Evolutionary conservation across 2,797 vertebrate genomes (phyloP).

Genomic region (Acestrorhynchus altus): DNA sequence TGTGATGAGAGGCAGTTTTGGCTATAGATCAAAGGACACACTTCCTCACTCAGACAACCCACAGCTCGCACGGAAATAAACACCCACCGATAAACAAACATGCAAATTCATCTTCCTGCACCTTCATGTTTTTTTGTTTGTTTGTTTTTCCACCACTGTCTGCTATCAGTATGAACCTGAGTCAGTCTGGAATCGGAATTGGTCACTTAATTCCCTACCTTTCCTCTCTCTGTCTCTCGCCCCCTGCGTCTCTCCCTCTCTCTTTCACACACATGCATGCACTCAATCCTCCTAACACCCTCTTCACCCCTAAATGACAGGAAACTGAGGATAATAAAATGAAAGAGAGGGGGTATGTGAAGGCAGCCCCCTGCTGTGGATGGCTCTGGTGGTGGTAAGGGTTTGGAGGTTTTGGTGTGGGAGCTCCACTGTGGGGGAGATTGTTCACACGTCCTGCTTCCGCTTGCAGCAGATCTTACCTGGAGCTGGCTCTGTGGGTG

Average conservation of each 20-base stretch:
- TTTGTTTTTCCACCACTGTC: not conserved
- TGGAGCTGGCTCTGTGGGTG: constrained; percentile 14
- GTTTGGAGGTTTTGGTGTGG: constrained; percentile 19
- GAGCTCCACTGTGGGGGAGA: not conserved
- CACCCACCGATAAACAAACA: constrained; percentile 62
- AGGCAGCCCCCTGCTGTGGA: constrained; percentile 16
- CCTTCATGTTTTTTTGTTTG: constrained; percentile 49
- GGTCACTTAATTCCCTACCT: constrained; percentile 51
- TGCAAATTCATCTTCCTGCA: constrained; percentile 57
- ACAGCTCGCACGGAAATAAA: constrained; percentile 60
- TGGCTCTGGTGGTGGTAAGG: constrained; percentile 16
- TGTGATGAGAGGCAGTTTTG: constrained; percentile 50
- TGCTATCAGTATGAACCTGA: constrained; percentile 28
- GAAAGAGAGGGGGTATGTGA: constrained; percentile 12
- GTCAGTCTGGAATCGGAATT: constrained; percentile 41
- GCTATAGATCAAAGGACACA: constrained; percentile 59
- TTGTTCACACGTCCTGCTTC: constrained; percentile 33
- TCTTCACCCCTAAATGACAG: constrained; percentile 49
- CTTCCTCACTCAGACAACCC: constrained; percentile 52
- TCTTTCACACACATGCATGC: not conserved
- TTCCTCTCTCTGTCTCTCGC: not conserved
- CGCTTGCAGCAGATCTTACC: not conserved
- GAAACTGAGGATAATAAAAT: constrained; percentile 59
- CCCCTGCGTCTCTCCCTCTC: not conserved
- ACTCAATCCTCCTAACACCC: constrained; percentile 7